Evolutionary conservation across 2,113 vertebrate genomes (phyloP).

Genomic region (Ctenomys sociabilis): DNA sequence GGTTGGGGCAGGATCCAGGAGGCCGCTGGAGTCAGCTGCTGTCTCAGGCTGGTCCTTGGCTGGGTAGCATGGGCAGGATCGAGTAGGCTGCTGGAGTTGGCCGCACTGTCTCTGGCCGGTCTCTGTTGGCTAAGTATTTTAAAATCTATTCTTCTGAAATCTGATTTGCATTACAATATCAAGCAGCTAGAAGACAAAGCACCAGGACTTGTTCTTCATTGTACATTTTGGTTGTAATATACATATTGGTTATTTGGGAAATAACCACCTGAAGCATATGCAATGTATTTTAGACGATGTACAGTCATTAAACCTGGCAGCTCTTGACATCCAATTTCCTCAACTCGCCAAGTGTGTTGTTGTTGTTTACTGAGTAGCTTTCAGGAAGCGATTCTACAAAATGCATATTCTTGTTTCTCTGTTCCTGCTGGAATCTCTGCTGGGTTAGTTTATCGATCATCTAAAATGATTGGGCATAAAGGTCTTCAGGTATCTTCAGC

Average conservation of each 20-base stretch:
- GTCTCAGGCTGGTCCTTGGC: too few relatives aligned
- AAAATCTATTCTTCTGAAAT: conserved; percentile 80
- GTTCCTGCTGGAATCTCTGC: background rate
- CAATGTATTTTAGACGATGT: background rate
- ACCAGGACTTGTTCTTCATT: background rate
- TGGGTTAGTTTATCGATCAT: background rate
- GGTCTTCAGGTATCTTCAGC: background rate
- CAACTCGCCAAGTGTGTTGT: background rate
- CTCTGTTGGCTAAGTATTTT: conserved; percentile 82
- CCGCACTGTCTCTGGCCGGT: too few relatives aligned
- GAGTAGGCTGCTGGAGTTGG: too few relatives aligned
- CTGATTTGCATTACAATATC: conserved; percentile 75
- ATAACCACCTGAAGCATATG: conserved; percentile 76
- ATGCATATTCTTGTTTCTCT: background rate
- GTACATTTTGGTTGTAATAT: too few relatives aligned
- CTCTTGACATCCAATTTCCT: background rate
- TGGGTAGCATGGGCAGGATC: too few relatives aligned
- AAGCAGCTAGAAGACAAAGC: conserved; percentile 82
- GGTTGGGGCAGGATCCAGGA: too few relatives aligned
- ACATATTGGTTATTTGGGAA: conserved; percentile 83
- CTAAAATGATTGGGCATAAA: background rate
- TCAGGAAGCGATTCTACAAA: background rate
- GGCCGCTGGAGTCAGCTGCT: too few relatives aligned
- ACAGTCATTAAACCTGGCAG: too few relatives aligned
- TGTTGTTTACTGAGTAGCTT: background rate